These are phyloP conservation scores for Drosophila grimshawi DNA, from an alignment of 1,140 invertebrate species.

Conservation along the genomic window DNA sequence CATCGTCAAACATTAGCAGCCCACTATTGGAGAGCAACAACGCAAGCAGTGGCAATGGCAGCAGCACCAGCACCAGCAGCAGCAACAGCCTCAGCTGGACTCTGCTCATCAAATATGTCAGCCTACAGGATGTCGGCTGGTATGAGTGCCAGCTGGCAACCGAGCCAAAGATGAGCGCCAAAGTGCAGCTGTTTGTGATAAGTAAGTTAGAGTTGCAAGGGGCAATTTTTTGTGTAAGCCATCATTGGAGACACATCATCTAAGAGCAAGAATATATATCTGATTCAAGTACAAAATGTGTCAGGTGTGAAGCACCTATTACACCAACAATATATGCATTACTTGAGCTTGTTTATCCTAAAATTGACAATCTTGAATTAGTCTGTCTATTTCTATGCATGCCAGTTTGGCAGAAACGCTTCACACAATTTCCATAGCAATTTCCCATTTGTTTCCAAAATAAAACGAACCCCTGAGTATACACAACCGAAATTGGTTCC, in stretches of 20 bases:
- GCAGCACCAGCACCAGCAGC: conserved; percentile 85
- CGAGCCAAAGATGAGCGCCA: conserved; percentile 89
- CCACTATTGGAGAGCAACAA: conserved; percentile 15
- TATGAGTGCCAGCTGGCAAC: conserved; percentile 91
- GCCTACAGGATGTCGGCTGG: conserved; percentile 87
- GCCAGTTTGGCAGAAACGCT: too few relatives aligned
- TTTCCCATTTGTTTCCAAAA: too few relatives aligned
- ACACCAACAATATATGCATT: too few relatives aligned
- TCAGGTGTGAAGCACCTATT: too few relatives aligned
- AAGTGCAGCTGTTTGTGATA: conserved; percentile 88
- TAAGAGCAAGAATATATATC: too few relatives aligned
- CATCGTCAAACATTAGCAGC: conserved; percentile 63
- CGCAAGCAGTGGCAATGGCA: not conserved
- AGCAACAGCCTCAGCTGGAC: conserved; percentile 93
- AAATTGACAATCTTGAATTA: too few relatives aligned
- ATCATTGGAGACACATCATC: not conserved
- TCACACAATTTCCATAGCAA: too few relatives aligned
- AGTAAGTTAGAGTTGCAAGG: conserved; percentile 85
- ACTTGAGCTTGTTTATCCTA: too few relatives aligned
- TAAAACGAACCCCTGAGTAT: too few relatives aligned
- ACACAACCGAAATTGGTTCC: too few relatives aligned
- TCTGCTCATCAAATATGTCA: conserved; percentile 89
- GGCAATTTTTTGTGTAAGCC: not conserved
- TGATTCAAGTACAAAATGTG: too few relatives aligned
- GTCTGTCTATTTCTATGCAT: too few relatives aligned